Percentiles rank a stretch among this genome's conserved stretches.
Conservation (phyloP, 2,113 vertebrate genomes). For the Lepisosteus osseus region DNA sequence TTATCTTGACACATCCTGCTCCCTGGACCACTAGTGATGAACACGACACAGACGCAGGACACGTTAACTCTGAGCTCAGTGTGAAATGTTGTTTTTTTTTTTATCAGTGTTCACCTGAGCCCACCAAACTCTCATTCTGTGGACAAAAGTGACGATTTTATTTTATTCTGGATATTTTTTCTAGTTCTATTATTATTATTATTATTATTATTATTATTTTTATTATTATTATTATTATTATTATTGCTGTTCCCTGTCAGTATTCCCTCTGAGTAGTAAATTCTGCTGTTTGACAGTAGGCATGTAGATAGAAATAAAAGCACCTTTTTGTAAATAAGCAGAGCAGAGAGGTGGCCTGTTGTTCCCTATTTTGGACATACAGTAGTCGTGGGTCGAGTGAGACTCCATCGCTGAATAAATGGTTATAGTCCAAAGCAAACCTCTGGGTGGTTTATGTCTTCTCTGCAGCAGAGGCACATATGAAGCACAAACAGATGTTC, state of each 20-base stretch:
- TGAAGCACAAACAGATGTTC: too few relatives aligned
- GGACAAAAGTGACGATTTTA: constrained; percentile 14
- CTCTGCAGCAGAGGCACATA: too few relatives aligned
- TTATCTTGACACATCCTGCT: too few relatives aligned
- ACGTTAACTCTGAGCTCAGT: background rate
- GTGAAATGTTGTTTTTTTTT: constrained; percentile 13
- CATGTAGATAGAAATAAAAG: constrained; percentile 29
- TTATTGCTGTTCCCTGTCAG: constrained; percentile 6
- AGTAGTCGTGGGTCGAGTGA: constrained; percentile 18
- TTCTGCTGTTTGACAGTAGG: constrained; percentile 14
- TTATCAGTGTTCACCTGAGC: background rate
- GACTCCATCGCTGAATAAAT: constrained; percentile 36
- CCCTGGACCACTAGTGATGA: too few relatives aligned
- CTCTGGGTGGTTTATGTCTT: background rate
- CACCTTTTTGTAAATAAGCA: constrained; percentile 28
- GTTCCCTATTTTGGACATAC: constrained; percentile 11
- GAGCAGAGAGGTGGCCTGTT: constrained; percentile 14
- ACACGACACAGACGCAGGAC: too few relatives aligned
- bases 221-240: background rate
- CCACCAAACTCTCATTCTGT: background rate
- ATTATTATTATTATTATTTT: constrained; percentile 20
- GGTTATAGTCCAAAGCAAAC: constrained; percentile 19
- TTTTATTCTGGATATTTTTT: constrained; percentile 18
- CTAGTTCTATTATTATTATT: background rate
- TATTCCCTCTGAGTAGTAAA: constrained; percentile 8